These are phyloP conservation scores for Trematomus bernacchii DNA, from an alignment of 2,797 vertebrate genomes.

Conservation along the genomic window DNA sequence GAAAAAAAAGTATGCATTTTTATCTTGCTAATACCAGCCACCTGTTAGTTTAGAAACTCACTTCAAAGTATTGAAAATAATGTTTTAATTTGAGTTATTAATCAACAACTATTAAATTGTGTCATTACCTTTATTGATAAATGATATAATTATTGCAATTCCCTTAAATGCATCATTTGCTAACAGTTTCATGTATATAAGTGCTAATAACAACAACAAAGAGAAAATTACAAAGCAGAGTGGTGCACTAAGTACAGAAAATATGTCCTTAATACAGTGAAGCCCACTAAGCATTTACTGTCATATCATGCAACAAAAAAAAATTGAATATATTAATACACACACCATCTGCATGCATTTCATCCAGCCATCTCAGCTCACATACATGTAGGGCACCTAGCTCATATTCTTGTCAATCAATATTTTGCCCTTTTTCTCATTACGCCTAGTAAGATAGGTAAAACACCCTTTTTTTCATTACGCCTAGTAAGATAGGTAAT, in stretches of 20 bases:
- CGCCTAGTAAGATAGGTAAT: too few species aligned
- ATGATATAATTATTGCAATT: neutral
- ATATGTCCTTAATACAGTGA: neutral
- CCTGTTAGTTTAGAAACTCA: neutral
- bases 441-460: neutral
- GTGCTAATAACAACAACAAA: neutral
- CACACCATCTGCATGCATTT: neutral
- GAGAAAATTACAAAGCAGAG: neutral
- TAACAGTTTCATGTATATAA: neutral
- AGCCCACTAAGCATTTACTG: neutral
- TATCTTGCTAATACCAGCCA: neutral
- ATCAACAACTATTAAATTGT: neutral
- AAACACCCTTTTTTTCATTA: too few species aligned
- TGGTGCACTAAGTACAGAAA: neutral
- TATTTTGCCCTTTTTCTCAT: neutral
- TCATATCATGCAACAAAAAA: too few species aligned
- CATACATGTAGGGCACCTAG: too few species aligned
- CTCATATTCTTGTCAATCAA: too few species aligned
- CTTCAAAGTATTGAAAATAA: neutral
- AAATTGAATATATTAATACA: too few species aligned
- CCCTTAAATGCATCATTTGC: neutral
- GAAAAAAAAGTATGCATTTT: neutral
- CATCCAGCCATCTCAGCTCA: neutral
- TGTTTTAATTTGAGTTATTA: neutral
- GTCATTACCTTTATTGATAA: neutral